Conservation (phyloP, 2,888 invertebrate species). For the Euproctis similis region DNA sequence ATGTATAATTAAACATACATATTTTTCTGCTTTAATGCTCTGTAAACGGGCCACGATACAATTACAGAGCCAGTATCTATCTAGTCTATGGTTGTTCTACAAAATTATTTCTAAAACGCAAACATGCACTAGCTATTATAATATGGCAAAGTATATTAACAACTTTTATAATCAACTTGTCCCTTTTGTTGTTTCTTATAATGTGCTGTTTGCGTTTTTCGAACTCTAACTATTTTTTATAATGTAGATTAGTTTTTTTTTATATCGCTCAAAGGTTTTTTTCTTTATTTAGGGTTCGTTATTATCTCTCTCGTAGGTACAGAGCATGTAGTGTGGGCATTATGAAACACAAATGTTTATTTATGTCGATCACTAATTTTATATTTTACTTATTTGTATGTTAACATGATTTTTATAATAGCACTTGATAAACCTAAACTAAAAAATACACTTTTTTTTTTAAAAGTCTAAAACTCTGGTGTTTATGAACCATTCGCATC, state of each 20-base stretch:
- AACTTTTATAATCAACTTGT: slow-evolving; percentile 14
- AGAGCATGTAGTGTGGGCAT: too few relatives aligned
- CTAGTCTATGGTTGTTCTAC: slow-evolving; percentile 6
- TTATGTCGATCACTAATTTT: not conserved
- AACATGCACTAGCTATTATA: slow-evolving; percentile 16
- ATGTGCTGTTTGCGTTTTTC: slow-evolving; percentile 14
- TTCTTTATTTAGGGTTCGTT: too few relatives aligned
- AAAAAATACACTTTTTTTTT: not conserved
- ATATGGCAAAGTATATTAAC: slow-evolving; percentile 16
- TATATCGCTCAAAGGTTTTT: too few relatives aligned
- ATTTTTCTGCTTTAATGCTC: too few relatives aligned
- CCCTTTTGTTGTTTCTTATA: slow-evolving; percentile 11
- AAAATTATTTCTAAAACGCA: slow-evolving; percentile 4
- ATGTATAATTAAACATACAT: too few relatives aligned
- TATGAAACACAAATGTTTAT: not conserved
- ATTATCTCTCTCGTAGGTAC: too few relatives aligned
- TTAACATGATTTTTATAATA: not conserved
- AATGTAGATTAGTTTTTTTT: too few relatives aligned
- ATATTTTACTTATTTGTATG: not conserved
- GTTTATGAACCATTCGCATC: too few relatives aligned
- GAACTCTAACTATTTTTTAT: too few relatives aligned
- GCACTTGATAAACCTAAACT: not conserved
- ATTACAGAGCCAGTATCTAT: slow-evolving; percentile 1
- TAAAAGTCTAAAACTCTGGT: too few relatives aligned
- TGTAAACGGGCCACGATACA: not conserved